phyloP scores from a whole-genome alignment of 2,888 invertebrate genomes.

The Tipula helvola region DNA sequence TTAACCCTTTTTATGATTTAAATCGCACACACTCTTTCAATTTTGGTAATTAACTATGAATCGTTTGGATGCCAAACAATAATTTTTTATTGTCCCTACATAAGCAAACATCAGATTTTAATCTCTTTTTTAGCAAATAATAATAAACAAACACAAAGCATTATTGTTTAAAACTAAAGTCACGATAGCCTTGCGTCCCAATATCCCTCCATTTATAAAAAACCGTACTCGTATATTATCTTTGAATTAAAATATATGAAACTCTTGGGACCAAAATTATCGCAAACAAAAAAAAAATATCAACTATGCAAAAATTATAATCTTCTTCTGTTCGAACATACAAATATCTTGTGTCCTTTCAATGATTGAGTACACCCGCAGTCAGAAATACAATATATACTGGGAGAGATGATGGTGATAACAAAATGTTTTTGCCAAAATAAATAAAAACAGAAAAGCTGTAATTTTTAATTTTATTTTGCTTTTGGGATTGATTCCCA shows the following conservation, averaged over 20 bases:
- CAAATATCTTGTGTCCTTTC: background rate
- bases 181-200: background rate
- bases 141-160: background rate
- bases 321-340: background rate
- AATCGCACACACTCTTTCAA: background rate
- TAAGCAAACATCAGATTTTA: background rate
- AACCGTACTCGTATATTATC: background rate
- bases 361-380: background rate
- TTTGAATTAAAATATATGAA: background rate
- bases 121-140: background rate
- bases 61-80: background rate
- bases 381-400: background rate
- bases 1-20: background rate
- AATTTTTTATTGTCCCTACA: background rate
- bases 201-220: background rate
- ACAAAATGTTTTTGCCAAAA: background rate
- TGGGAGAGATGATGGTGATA: background rate
- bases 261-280: background rate
- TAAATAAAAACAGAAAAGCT: background rate
- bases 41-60: background rate
- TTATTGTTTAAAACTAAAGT: background rate
- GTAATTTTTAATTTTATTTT: background rate
- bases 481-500: background rate
- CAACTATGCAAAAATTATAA: background rate
- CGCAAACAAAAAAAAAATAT: background rate